phyloP scores from a whole-genome alignment of 2,113 vertebrate species.

The Pterocles orientalis region DNA sequence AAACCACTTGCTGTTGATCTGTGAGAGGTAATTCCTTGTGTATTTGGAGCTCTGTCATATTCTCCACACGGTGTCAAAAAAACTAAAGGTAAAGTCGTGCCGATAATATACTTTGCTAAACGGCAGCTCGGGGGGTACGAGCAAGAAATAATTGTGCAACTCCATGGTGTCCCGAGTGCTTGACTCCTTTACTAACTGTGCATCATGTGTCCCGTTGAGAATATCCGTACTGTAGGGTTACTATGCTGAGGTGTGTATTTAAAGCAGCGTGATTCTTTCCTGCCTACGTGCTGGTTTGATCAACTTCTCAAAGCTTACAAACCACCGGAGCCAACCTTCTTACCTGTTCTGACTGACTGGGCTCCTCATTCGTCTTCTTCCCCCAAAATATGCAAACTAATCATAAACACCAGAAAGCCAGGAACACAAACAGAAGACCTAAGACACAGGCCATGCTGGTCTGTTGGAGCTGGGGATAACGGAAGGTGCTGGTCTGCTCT shows the following conservation, averaged over 20 bases:
- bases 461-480: background rate
- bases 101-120: background rate
- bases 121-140: background rate
- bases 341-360: background rate
- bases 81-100: background rate
- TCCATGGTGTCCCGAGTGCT: fast-evolving
- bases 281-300: background rate
- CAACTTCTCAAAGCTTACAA: background rate
- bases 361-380: background rate
- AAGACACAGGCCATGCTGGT: background rate
- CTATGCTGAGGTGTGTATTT: background rate
- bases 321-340: background rate
- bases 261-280: background rate
- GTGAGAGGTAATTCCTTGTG: background rate
- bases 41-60: background rate
- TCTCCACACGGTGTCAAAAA: background rate
- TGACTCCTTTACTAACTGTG: background rate
- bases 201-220: background rate
- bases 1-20: background rate
- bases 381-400: background rate
- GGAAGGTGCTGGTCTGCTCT: background rate
- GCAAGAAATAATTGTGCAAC: background rate
- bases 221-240: background rate
- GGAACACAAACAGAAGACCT: background rate
- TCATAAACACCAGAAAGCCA: background rate